These are phyloP conservation scores for Aphelenchoides avenae DNA, from an alignment of 1,140 invertebrate genomes.

Conservation along the genomic window DNA sequence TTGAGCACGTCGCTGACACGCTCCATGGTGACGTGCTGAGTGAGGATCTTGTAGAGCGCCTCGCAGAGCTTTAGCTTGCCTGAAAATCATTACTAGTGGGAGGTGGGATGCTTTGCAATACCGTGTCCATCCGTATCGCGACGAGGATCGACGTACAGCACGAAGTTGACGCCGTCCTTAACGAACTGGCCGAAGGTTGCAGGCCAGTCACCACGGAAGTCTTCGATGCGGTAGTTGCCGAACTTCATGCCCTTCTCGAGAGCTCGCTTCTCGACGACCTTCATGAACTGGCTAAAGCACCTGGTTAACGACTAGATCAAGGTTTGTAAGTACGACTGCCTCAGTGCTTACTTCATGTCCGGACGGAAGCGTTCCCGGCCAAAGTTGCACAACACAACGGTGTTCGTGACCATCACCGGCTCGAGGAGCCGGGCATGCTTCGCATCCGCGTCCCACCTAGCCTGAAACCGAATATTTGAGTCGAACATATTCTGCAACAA, in stretches of 20 bases:
- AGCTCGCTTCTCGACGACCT: conserved; percentile 9
- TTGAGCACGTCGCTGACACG: conserved; percentile 29
- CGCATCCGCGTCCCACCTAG: conserved; percentile 20
- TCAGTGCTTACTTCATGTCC: background rate
- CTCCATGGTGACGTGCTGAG: conserved; percentile 33
- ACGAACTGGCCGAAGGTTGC: conserved; percentile 34
- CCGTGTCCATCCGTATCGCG: conserved; percentile 26
- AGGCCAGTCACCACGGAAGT: conserved; percentile 12
- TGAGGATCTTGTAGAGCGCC: conserved; percentile 22
- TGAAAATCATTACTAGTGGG: background rate
- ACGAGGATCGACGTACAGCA: conserved; percentile 13
- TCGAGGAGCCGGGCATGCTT: conserved; percentile 17
- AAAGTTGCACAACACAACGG: conserved; percentile 25
- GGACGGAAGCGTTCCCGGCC: background rate
- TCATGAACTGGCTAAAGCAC: conserved; percentile 20
- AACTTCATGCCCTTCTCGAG: conserved; percentile 22
- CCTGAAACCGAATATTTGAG: conserved; percentile 9
- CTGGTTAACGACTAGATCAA: background rate
- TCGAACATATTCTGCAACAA: background rate
- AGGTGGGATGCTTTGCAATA: background rate
- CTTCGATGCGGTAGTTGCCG: background rate
- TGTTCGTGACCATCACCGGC: conserved; percentile 18
- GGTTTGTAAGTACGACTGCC: background rate
- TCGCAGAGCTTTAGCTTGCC: conserved; percentile 35
- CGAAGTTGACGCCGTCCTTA: conserved; percentile 27